These are phyloP conservation scores for Hoplostethus mediterraneus DNA, from an alignment of 2,797 vertebrate species.

Conservation along the genomic window DNA sequence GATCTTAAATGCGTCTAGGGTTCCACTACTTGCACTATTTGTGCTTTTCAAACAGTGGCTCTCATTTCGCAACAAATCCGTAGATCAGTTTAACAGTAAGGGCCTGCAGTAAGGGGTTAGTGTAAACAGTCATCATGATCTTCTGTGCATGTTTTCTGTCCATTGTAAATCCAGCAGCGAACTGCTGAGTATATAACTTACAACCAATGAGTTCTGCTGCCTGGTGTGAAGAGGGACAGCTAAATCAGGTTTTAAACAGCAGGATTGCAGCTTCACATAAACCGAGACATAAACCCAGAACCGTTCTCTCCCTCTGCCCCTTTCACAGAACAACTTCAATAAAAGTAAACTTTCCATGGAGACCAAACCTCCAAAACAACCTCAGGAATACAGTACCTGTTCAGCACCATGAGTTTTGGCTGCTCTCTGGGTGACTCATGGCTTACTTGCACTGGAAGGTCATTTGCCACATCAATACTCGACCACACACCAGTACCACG, in stretches of 20 bases:
- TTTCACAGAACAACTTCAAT: neutral
- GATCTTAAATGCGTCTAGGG: no score
- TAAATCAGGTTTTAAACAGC: slow-evolving; percentile 32
- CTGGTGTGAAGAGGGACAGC: neutral
- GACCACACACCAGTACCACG: no score
- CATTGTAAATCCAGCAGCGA: neutral
- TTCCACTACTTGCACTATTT: no score
- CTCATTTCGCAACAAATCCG: no score
- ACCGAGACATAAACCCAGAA: slow-evolving; percentile 40
- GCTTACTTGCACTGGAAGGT: neutral
- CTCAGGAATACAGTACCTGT: slow-evolving; percentile 25
- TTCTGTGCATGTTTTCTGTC: neutral
- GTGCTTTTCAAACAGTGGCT: no score
- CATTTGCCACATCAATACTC: no score
- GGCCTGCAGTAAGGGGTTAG: no score
- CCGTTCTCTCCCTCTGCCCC: slow-evolving; percentile 8
- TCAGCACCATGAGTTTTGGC: neutral
- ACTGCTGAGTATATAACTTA: neutral
- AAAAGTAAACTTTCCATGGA: slow-evolving; percentile 39
- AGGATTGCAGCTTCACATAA: slow-evolving; percentile 37
- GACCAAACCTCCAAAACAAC: slow-evolving; percentile 28
- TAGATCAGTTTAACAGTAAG: no score
- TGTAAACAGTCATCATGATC: no score
- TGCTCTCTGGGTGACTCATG: neutral
- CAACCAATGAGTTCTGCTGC: no score